These are phyloP conservation scores for Drosophila sordidapex DNA, from an alignment of 2,888 invertebrate genomes.

Conservation along the genomic window DNA sequence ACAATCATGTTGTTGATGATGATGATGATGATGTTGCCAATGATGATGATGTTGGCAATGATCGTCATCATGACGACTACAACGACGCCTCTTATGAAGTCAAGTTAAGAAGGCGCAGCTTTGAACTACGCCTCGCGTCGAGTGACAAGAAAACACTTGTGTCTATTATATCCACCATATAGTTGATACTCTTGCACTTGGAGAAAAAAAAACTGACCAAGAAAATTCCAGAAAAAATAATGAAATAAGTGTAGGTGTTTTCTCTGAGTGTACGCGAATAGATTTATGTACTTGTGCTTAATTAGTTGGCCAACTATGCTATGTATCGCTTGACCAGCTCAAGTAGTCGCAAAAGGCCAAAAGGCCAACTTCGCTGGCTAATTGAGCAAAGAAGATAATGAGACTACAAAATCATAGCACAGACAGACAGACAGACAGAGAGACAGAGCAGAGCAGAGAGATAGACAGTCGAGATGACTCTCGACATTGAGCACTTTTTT, in stretches of 20 bases:
- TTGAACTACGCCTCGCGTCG: slow-evolving; percentile 55
- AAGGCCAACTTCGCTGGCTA: slow-evolving; percentile 67
- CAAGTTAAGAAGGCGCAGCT: slow-evolving; percentile 59
- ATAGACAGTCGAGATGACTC: slow-evolving; percentile 10
- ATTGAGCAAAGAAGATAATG: slow-evolving; percentile 58
- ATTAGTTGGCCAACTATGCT: slow-evolving; percentile 42
- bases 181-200: not conserved
- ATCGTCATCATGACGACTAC: not conserved
- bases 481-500: slow-evolving; percentile 68
- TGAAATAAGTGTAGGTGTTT: not conserved
- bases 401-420: slow-evolving; percentile 45
- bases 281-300: slow-evolving; percentile 16
- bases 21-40: slow-evolving; percentile 19
- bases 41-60: not conserved
- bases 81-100: slow-evolving; percentile 12
- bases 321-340: slow-evolving; percentile 28
- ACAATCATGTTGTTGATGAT: slow-evolving; percentile 30
- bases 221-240: not conserved
- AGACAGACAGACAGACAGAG: slow-evolving; percentile 4
- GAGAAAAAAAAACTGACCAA: not conserved
- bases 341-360: slow-evolving; percentile 36
- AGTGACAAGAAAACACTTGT: slow-evolving; percentile 73
- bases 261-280: not conserved
- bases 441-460: not conserved
- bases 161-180: slow-evolving; percentile 27